A percentile compares a stretch with the other conserved stretches of the same genome.
phyloP scores from a whole-genome alignment of 2,888 invertebrate genomes.

The Scrobipalpa costella region DNA sequence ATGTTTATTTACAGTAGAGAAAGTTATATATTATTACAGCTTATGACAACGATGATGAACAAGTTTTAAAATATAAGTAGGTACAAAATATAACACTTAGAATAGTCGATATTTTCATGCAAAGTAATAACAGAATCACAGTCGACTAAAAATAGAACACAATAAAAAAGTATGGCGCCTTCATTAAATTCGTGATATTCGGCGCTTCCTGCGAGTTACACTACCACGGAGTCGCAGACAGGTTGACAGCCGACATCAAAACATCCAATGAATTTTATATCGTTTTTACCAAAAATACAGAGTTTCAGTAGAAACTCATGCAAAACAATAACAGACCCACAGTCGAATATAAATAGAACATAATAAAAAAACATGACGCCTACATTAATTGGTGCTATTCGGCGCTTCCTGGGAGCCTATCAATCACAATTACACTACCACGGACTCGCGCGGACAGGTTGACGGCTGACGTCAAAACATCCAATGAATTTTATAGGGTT shows the following conservation, averaged over 20 bases:
- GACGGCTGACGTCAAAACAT: conserved; percentile 42
- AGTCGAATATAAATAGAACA: too few species aligned
- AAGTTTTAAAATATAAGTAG: too few species aligned
- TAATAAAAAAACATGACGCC: background rate
- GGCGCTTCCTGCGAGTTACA: conserved; percentile 35
- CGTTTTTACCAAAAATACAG: too few species aligned
- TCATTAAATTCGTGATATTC: background rate
- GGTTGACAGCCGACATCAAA: conserved; percentile 37
- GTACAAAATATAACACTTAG: too few species aligned
- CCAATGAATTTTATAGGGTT: conserved; percentile 53
- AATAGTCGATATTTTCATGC: too few species aligned
- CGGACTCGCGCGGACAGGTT: conserved; percentile 41
- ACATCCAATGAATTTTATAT: conserved; percentile 57
- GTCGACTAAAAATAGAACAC: too few species aligned
- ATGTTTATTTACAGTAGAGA: too few species aligned
- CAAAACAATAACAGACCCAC: too few species aligned
- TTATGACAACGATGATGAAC: too few species aligned
- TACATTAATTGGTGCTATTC: background rate
- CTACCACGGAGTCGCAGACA: conserved; percentile 43
- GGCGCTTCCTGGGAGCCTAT: conserved; percentile 24
- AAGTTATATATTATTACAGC: too few species aligned
- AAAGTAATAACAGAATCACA: too few species aligned
- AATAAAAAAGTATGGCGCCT: background rate
- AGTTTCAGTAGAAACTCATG: too few species aligned
- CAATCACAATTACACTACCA: conserved; percentile 47